Evolutionary conservation across 2,797 vertebrate species (phyloP).

Genomic region (Myiothlypis coronata): DNA sequence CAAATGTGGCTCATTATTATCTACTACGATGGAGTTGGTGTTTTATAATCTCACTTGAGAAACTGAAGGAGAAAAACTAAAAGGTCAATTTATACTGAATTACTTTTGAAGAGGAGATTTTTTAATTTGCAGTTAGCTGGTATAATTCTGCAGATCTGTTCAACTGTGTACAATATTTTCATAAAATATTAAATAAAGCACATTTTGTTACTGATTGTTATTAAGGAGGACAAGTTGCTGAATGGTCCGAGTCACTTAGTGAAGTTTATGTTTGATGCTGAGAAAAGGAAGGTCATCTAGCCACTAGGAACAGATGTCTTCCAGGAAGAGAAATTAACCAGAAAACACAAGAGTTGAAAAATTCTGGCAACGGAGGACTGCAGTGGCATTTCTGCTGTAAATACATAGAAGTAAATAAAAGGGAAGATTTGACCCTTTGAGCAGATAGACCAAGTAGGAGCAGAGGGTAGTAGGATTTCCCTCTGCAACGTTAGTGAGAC

Average conservation of each 20-base stretch:
- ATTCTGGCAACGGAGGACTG: background rate
- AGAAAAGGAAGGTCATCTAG: background rate
- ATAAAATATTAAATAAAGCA: background rate
- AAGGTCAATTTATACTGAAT: background rate
- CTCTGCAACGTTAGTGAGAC: background rate
- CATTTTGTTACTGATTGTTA: background rate
- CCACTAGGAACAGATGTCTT: background rate
- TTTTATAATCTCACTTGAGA: background rate
- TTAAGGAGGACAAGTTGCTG: background rate
- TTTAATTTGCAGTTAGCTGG: background rate
- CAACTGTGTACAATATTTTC: background rate
- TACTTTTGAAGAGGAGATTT: background rate
- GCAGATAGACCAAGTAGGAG: background rate
- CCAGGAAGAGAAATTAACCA: background rate
- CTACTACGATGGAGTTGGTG: background rate
- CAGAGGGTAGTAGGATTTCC: background rate
- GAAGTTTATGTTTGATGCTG: background rate
- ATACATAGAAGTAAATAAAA: background rate
- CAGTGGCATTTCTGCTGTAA: background rate
- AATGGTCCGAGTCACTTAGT: background rate
- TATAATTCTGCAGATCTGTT: background rate
- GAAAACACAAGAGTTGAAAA: background rate
- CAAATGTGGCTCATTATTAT: background rate
- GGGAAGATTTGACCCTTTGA: background rate
- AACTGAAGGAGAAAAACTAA: background rate